Evolutionary conservation across 2,113 vertebrate species (phyloP).

Genomic region (Myocastor coypus): DNA sequence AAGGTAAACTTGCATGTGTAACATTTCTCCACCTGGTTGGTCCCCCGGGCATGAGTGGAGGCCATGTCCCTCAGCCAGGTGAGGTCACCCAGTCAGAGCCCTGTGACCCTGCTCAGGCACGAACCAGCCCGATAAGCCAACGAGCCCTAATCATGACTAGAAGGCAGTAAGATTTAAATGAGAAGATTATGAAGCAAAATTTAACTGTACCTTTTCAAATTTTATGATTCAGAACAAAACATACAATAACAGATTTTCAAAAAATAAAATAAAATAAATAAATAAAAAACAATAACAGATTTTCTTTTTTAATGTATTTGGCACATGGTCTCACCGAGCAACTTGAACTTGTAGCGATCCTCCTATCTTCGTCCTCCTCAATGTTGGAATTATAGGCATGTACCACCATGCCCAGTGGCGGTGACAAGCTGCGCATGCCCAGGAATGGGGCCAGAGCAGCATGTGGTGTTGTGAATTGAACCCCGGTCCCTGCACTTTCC

Average conservation of each 20-base stretch:
- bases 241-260: background rate
- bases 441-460: too few relatives aligned
- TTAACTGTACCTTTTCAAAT: constrained; percentile 20
- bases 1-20: background rate
- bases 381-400: too few relatives aligned
- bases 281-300: too few relatives aligned
- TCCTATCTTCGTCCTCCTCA: too few relatives aligned
- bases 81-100: background rate
- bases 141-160: background rate
- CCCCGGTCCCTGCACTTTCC: too few relatives aligned
- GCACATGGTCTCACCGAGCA: too few relatives aligned
- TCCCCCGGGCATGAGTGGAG: background rate
- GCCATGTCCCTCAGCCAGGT: background rate
- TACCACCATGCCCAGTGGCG: too few relatives aligned
- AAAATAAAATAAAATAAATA: too few relatives aligned
- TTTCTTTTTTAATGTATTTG: too few relatives aligned
- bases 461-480: too few relatives aligned
- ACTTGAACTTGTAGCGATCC: too few relatives aligned
- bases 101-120: background rate
- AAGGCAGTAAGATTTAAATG: constrained; percentile 14
- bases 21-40: background rate
- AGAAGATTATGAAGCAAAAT: background rate
- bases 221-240: background rate
- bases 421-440: too few relatives aligned
- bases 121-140: background rate